These are phyloP conservation scores for Galemys pyrenaicus DNA, from an alignment of 2,113 vertebrate species.

Conservation along the genomic window DNA sequence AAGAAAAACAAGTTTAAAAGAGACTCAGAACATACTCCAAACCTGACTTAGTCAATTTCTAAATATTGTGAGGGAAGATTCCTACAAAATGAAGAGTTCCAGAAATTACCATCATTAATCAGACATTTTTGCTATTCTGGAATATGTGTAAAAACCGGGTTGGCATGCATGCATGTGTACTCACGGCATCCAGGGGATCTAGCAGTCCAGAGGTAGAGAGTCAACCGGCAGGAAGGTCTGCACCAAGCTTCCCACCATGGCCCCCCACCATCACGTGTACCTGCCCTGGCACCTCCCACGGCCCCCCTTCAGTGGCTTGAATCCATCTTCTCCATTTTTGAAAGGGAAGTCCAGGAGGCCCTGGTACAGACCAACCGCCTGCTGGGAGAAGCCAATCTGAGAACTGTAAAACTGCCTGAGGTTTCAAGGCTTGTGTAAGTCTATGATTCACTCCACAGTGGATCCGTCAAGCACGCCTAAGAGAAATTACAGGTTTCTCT, in stretches of 20 bases:
- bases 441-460: slow-evolving; percentile 69
- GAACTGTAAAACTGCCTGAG: slow-evolving; percentile 34
- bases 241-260: background rate
- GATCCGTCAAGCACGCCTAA: slow-evolving; percentile 73
- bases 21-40: background rate
- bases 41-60: background rate
- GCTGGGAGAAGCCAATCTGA: slow-evolving; percentile 44
- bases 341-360: slow-evolving; percentile 35
- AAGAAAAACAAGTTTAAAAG: background rate
- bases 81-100: background rate
- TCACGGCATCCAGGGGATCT: slow-evolving; percentile 59
- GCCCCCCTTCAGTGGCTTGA: background rate
- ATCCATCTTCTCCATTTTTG: slow-evolving; percentile 24
- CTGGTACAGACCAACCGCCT: slow-evolving; percentile 14
- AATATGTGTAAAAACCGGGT: background rate
- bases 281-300: background rate
- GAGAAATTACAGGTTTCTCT: slow-evolving; percentile 78
- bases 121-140: background rate
- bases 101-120: background rate
- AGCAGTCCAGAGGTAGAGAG: background rate
- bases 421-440: slow-evolving; percentile 62
- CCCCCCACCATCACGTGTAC: background rate
- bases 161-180: background rate
- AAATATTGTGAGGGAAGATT: background rate
- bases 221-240: background rate